Evolutionary conservation across 2,888 invertebrate species (phyloP), one percentile per base, ranked within the genome.

Genomic region (Cheilosia urbana): DNA sequence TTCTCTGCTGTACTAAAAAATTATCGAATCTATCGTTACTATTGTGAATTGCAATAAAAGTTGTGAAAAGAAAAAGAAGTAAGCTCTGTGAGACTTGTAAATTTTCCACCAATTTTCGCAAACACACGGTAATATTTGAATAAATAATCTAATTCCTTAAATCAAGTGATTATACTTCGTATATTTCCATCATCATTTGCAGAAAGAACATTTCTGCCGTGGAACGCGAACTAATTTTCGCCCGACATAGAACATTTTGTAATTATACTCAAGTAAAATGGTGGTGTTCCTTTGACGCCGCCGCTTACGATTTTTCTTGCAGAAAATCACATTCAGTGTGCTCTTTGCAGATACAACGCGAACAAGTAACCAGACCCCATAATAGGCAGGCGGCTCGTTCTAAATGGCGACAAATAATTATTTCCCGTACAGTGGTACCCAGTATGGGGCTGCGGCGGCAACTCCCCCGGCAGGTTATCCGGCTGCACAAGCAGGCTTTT

Each of bases 371-470:
- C 47, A 47, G 47, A 34, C 15, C 24, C 58, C 57, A 62, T 49
- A 34, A 24, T 13, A 40, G 9, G 27, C 19, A 27, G 47, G 15
- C 24, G 17, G 62, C 19, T 7, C 19, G 47, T 24, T 60, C 47
- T 19, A 55, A 58, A 91, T 91, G 91, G 90, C 91, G 58, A 90
- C 97, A 93, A 97, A 97, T 94, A 98, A 98, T 95, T 98, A 97
- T 92, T 98, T 98, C 95, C 96, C 97, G 91, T 97, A 97, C 93
- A 96, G 97, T 91, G 97, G 97, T 93, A 97, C 97, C 91, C 97
- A 97, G 94, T 97, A 97, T 93, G 96, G 96, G 96, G 96, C 94
- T 88, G 95, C 96, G 77, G 95, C 96, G 71, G 95, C 96, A 6
- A 85, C 63, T 58, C 57, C 81, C 88, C 96, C 96, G 87, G 96